These are phyloP conservation scores for Megamerina dolium DNA, from an alignment of 2,888 invertebrate species.

Conservation along the genomic window DNA sequence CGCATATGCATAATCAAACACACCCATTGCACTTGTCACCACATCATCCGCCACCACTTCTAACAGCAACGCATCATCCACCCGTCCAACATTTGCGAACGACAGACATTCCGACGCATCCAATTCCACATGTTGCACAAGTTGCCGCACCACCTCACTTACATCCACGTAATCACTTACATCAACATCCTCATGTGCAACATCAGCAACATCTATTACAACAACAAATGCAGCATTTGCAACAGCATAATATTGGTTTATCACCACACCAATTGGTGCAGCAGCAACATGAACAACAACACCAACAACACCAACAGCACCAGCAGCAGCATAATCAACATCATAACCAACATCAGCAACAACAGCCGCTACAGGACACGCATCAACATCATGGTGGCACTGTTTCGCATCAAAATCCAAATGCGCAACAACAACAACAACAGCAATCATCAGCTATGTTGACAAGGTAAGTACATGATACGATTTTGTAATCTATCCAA, in stretches of 20 bases:
- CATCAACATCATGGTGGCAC: slow-evolving; percentile 9
- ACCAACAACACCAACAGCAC: slow-evolving; percentile 18
- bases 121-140: slow-evolving; percentile 18
- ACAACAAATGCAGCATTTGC: slow-evolving; percentile 22
- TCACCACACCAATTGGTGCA: slow-evolving; percentile 27
- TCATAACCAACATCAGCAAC: slow-evolving; percentile 30
- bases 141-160: slow-evolving; percentile 17
- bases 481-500: no score
- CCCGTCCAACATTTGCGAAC: no score
- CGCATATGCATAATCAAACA: slow-evolving; percentile 19
- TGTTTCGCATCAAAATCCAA: slow-evolving; percentile 20
- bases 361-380: slow-evolving; percentile 17
- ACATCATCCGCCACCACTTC: slow-evolving; percentile 23
- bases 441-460: slow-evolving; percentile 33
- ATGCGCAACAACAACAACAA: slow-evolving; percentile 24
- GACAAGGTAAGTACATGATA: slow-evolving; percentile 30
- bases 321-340: slow-evolving; percentile 24
- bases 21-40: slow-evolving; percentile 18
- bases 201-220: slow-evolving; percentile 22
- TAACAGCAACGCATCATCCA: slow-evolving; percentile 18
- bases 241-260: no score
- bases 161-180: slow-evolving; percentile 12
- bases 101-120: slow-evolving; percentile 16
- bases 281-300: slow-evolving; percentile 21
- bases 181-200: slow-evolving; percentile 18